A percentile compares a stretch with the other conserved stretches of the same genome.
Evolutionary conservation across 2,888 invertebrate species (phyloP).

Genomic region (Lepetodrilus schrolli): DNA sequence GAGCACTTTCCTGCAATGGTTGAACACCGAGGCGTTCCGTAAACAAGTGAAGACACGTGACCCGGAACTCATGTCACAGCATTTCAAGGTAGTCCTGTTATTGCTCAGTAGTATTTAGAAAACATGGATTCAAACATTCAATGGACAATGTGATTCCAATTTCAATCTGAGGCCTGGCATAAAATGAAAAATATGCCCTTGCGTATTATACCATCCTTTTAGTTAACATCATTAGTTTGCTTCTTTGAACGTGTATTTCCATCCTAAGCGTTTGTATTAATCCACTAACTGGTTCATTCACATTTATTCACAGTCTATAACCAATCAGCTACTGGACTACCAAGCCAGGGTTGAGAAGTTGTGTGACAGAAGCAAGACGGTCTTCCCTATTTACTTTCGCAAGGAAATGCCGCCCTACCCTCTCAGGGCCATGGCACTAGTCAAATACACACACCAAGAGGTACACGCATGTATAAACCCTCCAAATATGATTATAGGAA

Average conservation of each 20-base stretch:
- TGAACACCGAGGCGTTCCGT: conserved; percentile 58
- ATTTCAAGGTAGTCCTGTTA: conserved; percentile 63
- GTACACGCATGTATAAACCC: conserved; percentile 38
- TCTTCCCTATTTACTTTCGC: conserved; percentile 64
- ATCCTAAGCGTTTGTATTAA: too few species aligned
- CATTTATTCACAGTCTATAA: too few species aligned
- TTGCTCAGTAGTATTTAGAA: too few species aligned
- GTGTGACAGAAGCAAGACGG: conserved; percentile 47
- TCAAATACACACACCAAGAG: conserved; percentile 62
- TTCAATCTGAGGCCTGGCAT: too few species aligned
- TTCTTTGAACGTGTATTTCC: too few species aligned
- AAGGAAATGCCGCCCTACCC: conserved; percentile 56
- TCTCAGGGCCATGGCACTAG: conserved; percentile 60
- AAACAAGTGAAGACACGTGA: conserved; percentile 55
- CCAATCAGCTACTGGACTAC: conserved; percentile 60
- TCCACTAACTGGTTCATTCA: too few species aligned
- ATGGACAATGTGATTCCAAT: too few species aligned
- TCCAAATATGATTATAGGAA: not conserved
- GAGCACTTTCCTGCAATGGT: conserved; percentile 58
- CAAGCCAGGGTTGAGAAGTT: conserved; percentile 60
- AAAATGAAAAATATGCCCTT: too few species aligned
- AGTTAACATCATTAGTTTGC: too few species aligned
- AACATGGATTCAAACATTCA: too few species aligned
- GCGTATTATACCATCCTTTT: too few species aligned
- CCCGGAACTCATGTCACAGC: conserved; percentile 55